Evolutionary conservation across 2,888 invertebrate genomes (phyloP).

Genomic region (Biston stratarius): DNA sequence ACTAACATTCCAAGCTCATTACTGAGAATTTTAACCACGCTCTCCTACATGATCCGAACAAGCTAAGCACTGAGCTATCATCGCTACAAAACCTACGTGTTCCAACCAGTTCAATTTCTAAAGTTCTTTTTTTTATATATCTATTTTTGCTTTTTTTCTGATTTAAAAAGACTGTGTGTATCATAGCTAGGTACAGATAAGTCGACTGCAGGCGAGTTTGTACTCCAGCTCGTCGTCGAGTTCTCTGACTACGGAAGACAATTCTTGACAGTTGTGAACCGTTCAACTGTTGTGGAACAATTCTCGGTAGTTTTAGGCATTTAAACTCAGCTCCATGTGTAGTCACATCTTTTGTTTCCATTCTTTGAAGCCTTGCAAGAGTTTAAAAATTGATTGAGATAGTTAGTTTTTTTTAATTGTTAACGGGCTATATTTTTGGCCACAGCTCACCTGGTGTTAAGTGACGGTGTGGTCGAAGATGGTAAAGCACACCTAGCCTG

Average conservation of each 20-base stretch:
- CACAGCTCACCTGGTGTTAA: no score
- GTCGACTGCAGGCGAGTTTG: conserved; percentile 51
- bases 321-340: conserved; percentile 25
- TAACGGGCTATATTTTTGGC: no score
- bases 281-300: conserved; percentile 12
- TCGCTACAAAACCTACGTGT: no score
- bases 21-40: no score
- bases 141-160: not conserved
- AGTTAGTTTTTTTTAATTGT: no score
- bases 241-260: conserved; percentile 51
- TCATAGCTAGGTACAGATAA: conserved; percentile 51
- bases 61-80: no score
- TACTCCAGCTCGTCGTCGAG: conserved; percentile 55
- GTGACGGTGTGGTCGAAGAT: no score
- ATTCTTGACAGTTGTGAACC: conserved; percentile 37
- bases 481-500: no score
- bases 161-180: conserved; percentile 43
- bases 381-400: conserved; percentile 40
- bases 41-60: no score
- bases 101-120: no score
- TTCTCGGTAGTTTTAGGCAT: conserved; percentile 16
- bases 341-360: conserved; percentile 45
- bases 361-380: conserved; percentile 27
- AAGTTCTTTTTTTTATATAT: no score
- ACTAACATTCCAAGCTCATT: no score